Conservation (phyloP, 1,140 invertebrate genomes). For the Drosophila equinoxialis region DNA sequence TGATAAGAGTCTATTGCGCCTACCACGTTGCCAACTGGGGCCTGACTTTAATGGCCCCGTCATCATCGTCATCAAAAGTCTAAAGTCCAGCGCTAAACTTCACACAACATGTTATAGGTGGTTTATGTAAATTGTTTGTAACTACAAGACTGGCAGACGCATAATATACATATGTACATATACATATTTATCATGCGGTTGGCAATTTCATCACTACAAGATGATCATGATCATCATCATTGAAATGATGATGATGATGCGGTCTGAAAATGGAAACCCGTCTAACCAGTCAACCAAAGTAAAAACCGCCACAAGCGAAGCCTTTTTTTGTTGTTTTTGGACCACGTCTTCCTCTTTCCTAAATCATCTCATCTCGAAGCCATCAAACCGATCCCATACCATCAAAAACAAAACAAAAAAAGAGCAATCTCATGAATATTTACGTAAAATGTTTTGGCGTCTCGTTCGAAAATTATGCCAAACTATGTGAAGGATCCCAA, state of each 20-base stretch:
- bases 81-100: constrained; percentile 1
- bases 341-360: not conserved
- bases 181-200: constrained; percentile 6
- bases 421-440: constrained; percentile 15
- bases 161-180: not conserved
- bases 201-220: constrained; percentile 10
- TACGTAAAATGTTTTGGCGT: constrained; percentile 7
- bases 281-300: constrained; percentile 27
- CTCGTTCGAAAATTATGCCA: constrained; percentile 14
- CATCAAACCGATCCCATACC: not conserved
- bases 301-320: constrained; percentile 21
- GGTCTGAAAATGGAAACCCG: constrained; percentile 45
- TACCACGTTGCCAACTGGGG: constrained; percentile 17
- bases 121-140: constrained; percentile 32
- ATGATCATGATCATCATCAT: not conserved
- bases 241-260: constrained; percentile 18
- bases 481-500: constrained; percentile 12
- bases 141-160: not conserved
- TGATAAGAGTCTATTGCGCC: not conserved
- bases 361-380: not conserved
- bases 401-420: not conserved
- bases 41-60: constrained; percentile 11
- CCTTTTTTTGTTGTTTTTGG: constrained; percentile 29
- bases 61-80: constrained; percentile 19
- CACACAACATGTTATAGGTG: constrained; percentile 13